phyloP scores from a whole-genome alignment of 2,888 invertebrate genomes.

The Desoria tigrina region DNA sequence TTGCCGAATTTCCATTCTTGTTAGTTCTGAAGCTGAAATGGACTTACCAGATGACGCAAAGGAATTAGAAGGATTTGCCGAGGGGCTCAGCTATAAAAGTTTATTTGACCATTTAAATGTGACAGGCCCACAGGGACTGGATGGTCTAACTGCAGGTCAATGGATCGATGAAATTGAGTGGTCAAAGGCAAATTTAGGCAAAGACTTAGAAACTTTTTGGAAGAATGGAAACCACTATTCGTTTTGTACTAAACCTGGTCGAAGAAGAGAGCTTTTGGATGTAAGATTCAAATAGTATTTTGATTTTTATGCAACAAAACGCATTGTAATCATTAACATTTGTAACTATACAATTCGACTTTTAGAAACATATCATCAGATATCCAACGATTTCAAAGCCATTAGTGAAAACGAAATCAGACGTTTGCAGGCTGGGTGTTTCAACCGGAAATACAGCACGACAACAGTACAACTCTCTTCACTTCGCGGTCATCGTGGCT shows the following conservation, averaged over 20 bases:
- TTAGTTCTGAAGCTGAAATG: slow-evolving; percentile 22
- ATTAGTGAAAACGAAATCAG: background rate
- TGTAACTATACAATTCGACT: too few relatives aligned
- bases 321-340: too few relatives aligned
- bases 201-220: slow-evolving; percentile 36
- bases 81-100: slow-evolving; percentile 24
- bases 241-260: slow-evolving; percentile 32
- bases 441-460: too few relatives aligned
- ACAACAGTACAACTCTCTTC: too few relatives aligned
- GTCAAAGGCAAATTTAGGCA: slow-evolving; percentile 23
- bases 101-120: slow-evolving; percentile 42
- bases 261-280: slow-evolving; percentile 23
- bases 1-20: too few relatives aligned
- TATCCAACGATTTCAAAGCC: slow-evolving; percentile 21
- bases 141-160: slow-evolving; percentile 39
- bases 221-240: slow-evolving; percentile 42
- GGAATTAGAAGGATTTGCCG: slow-evolving; percentile 31
- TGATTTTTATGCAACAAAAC: too few relatives aligned
- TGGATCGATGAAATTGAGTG: slow-evolving; percentile 40
- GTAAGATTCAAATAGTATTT: too few relatives aligned
- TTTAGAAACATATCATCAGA: slow-evolving; percentile 26
- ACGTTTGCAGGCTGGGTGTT: too few relatives aligned
- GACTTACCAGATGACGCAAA: slow-evolving; percentile 31
- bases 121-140: slow-evolving; percentile 26
- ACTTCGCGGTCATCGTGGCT: too few relatives aligned